phyloP scores from a whole-genome alignment of 2,113 vertebrate genomes.

The Pipra filicauda region DNA sequence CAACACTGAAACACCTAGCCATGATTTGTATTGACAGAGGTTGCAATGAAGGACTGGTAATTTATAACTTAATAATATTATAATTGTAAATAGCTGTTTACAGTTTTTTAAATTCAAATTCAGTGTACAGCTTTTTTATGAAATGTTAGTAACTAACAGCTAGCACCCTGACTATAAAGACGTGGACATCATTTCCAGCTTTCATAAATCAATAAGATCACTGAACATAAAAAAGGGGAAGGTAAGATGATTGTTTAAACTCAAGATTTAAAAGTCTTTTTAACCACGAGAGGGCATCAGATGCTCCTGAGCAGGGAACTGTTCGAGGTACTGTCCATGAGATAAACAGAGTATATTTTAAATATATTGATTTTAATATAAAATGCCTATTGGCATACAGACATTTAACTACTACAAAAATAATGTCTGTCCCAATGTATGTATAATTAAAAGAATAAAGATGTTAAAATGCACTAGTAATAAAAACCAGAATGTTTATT shows the following conservation, averaged over 20 bases:
- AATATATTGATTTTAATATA: constrained; percentile 73
- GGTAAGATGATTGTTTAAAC: constrained; percentile 61
- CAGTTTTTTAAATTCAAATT: constrained; percentile 77
- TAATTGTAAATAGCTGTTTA: constrained; percentile 82
- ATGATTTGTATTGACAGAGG: constrained; percentile 16
- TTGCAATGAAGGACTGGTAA: constrained; percentile 70
- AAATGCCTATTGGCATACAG: constrained; percentile 35
- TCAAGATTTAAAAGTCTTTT: constrained; percentile 58
- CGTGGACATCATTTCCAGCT: constrained; percentile 56
- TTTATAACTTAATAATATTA: constrained; percentile 79
- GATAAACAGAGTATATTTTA: constrained; percentile 80
- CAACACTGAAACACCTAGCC: neutral
- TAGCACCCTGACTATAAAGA: constrained; percentile 52
- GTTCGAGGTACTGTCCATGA: constrained; percentile 60
- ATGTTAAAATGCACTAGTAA: constrained; percentile 30
- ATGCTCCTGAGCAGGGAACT: constrained; percentile 66
- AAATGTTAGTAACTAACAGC: constrained; percentile 72
- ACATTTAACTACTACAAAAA: neutral
- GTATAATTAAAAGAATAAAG: constrained; percentile 46
- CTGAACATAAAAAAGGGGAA: constrained; percentile 55
- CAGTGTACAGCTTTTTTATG: constrained; percentile 79
- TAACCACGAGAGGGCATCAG: constrained; percentile 77
- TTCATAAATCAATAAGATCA: constrained; percentile 61
- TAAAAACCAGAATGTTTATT: constrained; percentile 67
- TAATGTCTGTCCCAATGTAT: constrained; percentile 42